Evolutionary conservation across 2,113 vertebrate species (phyloP).

Genomic region (Mungos mungo): DNA sequence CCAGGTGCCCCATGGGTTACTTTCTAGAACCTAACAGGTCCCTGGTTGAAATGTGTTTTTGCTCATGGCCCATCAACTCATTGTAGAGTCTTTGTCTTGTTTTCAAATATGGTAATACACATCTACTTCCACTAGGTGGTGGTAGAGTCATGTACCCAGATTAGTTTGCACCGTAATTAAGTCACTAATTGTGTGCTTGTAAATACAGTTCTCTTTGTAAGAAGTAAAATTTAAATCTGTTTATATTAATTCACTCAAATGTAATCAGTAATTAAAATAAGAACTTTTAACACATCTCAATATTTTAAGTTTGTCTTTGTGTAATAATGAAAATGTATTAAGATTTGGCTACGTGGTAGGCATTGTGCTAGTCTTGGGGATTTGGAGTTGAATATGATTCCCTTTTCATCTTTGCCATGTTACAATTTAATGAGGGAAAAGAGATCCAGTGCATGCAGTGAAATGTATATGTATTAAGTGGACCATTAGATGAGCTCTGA

Average conservation of each 20-base stretch:
- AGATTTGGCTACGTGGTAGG: not conserved
- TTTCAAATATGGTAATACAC: slow-evolving; percentile 26
- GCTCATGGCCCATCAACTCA: not conserved
- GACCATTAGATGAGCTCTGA: not conserved
- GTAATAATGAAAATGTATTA: slow-evolving; percentile 24
- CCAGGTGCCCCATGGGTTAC: not conserved
- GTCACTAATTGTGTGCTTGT: slow-evolving; percentile 54
- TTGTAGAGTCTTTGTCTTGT: slow-evolving; percentile 52
- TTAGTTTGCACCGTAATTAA: not conserved
- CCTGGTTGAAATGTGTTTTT: slow-evolving; percentile 18
- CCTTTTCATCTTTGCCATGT: not conserved
- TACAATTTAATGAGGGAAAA: not conserved
- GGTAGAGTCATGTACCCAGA: slow-evolving; percentile 20
- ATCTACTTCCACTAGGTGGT: slow-evolving; percentile 68
- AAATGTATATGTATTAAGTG: not conserved
- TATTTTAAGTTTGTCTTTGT: slow-evolving; percentile 47
- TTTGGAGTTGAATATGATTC: not conserved
- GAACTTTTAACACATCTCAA: not conserved
- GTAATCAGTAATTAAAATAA: slow-evolving; percentile 53
- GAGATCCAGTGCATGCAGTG: not conserved
- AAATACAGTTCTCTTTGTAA: slow-evolving; percentile 54
- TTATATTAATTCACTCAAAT: slow-evolving; percentile 49
- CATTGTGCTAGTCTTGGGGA: not conserved
- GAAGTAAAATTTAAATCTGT: slow-evolving; percentile 59
- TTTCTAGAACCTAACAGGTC: not conserved